Percentiles rank a stretch among this genome's conserved stretches.
These are phyloP conservation scores for Pelecanoides urinatrix DNA, from an alignment of 2,113 vertebrate genomes.

Conservation along the genomic window DNA sequence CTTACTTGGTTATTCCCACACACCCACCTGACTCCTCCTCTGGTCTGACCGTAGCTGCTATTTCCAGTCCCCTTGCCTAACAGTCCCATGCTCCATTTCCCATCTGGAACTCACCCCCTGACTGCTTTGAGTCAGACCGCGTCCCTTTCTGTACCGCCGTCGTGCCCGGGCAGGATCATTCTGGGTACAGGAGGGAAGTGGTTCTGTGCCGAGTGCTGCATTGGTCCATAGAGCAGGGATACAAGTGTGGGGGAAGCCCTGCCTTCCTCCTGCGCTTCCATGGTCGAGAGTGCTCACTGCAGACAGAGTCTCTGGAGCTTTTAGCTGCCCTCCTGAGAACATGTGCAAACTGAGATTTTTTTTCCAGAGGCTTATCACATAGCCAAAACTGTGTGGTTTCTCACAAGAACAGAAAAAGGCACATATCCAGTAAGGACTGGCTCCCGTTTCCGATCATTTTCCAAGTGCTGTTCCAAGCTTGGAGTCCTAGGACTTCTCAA, in stretches of 20 bases:
- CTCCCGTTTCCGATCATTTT: slow-evolving; percentile 24
- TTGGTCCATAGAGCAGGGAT: neutral
- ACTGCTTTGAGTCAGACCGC: neutral
- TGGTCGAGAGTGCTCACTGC: neutral
- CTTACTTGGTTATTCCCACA: neutral
- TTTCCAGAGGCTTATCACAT: slow-evolving; percentile 19
- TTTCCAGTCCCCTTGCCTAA: neutral
- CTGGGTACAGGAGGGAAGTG: neutral
- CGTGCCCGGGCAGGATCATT: neutral
- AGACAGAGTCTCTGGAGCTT: neutral
- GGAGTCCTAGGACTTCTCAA: slow-evolving; percentile 33
- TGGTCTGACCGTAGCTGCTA: neutral
- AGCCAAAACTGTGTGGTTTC: slow-evolving; percentile 50
- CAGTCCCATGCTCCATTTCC: neutral
- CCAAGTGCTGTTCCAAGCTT: slow-evolving; percentile 39
- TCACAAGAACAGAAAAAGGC: slow-evolving; percentile 35
- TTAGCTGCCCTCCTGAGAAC: slow-evolving; percentile 32
- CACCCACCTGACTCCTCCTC: neutral
- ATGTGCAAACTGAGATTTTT: neutral
- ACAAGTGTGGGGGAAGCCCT: neutral
- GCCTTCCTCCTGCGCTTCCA: neutral
- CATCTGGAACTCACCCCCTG: neutral
- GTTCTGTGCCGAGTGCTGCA: neutral
- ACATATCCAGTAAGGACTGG: slow-evolving; percentile 42
- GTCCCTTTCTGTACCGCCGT: accelerated